A percentile compares a stretch with the other conserved stretches of the same genome.
These are phyloP conservation scores for Nymphalis urticae DNA, from an alignment of 2,888 invertebrate genomes.

Conservation along the genomic window DNA sequence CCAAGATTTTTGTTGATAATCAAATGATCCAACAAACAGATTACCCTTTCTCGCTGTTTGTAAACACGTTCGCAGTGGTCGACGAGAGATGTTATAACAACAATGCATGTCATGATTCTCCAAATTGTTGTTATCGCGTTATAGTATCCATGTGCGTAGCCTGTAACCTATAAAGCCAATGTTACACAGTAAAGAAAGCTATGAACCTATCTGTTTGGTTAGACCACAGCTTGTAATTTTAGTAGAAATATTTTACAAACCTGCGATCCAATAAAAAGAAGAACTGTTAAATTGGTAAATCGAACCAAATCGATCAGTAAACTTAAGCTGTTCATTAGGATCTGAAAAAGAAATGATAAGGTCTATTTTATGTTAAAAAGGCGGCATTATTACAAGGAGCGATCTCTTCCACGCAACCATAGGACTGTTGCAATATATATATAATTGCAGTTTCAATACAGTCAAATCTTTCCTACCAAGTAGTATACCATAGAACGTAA, in stretches of 20 bases:
- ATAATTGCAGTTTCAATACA: no score
- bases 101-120: slow-evolving; percentile 53
- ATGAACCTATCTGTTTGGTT: not conserved
- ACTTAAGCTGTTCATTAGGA: slow-evolving; percentile 61
- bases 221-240: no score
- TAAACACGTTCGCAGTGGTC: slow-evolving; percentile 54
- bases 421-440: no score
- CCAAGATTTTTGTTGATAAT: slow-evolving; percentile 58
- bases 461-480: no score
- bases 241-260: slow-evolving; percentile 42
- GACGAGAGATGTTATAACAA: slow-evolving; percentile 52
- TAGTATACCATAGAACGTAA: no score
- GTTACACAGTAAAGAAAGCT: not conserved
- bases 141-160: slow-evolving; percentile 46
- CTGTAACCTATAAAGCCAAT: slow-evolving; percentile 43
- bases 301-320: slow-evolving; percentile 65
- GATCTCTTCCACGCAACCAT: no score
- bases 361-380: not conserved
- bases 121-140: slow-evolving; percentile 54
- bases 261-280: slow-evolving; percentile 56
- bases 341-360: slow-evolving; percentile 50
- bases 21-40: slow-evolving; percentile 57
- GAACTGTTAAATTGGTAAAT: slow-evolving; percentile 57
- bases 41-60: slow-evolving; percentile 52
- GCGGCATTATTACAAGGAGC: no score